Evolutionary conservation across 2,113 vertebrate genomes (phyloP), one percentile per base, ranked within the genome.

Genomic region (Carlito syrichta): DNA sequence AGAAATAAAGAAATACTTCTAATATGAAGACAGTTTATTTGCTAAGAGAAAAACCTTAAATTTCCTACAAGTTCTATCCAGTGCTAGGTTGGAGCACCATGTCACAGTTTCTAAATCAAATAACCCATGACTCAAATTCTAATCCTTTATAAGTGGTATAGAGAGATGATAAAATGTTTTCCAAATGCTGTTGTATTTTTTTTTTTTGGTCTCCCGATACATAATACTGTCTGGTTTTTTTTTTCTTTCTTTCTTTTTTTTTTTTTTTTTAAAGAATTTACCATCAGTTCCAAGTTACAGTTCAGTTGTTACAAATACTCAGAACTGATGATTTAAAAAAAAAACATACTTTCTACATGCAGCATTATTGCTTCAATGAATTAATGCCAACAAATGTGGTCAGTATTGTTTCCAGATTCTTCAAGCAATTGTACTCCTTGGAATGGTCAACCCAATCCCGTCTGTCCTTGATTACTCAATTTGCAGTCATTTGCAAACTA

Each of bases 321-420:
- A 96, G 86, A 96, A 94, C 84, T 92, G 89, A 96, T 77, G 78
- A 82, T 78, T 69, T 32, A 3, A 60, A 77, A 50, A 91, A 85
- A 54, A 12, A 94, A 84, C 32, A 85, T 30, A 87, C 48, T 91
- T 97, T 96, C 83, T 97, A 63, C 54, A 93, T 54, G 71, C 27
- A 94, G 86, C 86, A 90, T 92, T 96, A 97, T 86, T 95, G 92
- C 93, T 96, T 89, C 11, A 0, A 56, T 93, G 97, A 96, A 95
- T 82, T 60, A 95, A 95, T 89, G 98, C 97, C 96, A 97, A 95
- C 86, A 97, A 96, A 98, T 95, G 83, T 93, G 91, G 94, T 96
- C 94, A 95, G 87, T 93, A 96, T 95, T 96, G 86, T 93, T 97
- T 97, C 97, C 97, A 97, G 97, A 98, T 89, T 96, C 95, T 92